Percentiles rank a stretch among this genome's conserved stretches.
phyloP scores from a whole-genome alignment of 2,888 invertebrate genomes.

The Callosobruchus maculatus region DNA sequence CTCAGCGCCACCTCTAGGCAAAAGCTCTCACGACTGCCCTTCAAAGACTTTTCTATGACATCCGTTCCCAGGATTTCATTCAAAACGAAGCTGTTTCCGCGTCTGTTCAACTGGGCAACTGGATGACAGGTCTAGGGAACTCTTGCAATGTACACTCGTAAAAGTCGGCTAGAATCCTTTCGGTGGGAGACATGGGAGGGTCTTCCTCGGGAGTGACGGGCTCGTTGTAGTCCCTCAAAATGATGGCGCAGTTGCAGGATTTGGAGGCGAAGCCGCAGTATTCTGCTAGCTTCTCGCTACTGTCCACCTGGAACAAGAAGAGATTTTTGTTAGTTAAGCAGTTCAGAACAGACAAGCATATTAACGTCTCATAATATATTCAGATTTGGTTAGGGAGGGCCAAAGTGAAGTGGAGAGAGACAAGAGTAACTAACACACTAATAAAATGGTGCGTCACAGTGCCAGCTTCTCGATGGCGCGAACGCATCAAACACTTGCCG shows the following conservation, averaged over 20 bases:
- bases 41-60: neutral
- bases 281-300: conserved; percentile 52
- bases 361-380: no score
- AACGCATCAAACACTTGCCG: no score
- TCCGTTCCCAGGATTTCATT: neutral
- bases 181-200: conserved; percentile 54
- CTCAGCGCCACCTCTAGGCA: neutral
- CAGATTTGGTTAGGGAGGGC: no score
- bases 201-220: conserved; percentile 33
- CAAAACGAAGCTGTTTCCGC: neutral
- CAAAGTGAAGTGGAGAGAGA: no score
- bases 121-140: conserved; percentile 61
- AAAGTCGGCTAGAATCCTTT: conserved; percentile 62
- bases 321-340: neutral
- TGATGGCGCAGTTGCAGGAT: conserved; percentile 57
- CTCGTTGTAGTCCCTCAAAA: conserved; percentile 48
- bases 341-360: neutral
- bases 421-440: no score
- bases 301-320: conserved; percentile 55
- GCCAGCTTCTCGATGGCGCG: no score
- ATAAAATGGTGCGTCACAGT: no score
- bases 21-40: neutral
- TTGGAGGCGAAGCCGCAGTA: conserved; percentile 52
- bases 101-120: conserved; percentile 52
- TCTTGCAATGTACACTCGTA: conserved; percentile 65